A percentile compares a stretch with the other conserved stretches of the same genome.
Evolutionary conservation across 2,113 vertebrate genomes (phyloP).

Genomic region (Dolichotis patagonum): DNA sequence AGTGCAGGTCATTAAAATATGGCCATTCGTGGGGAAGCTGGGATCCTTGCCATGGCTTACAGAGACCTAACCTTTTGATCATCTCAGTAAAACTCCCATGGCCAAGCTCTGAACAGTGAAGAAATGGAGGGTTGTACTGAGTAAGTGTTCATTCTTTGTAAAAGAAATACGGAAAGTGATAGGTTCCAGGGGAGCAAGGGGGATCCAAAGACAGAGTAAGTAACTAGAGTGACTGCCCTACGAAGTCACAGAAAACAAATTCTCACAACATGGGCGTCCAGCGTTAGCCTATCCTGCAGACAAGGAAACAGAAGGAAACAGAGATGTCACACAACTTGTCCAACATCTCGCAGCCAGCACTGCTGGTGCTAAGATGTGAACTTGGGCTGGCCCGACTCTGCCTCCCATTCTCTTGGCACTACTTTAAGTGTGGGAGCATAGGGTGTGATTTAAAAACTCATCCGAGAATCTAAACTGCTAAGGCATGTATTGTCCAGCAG

Average conservation of each 20-base stretch:
- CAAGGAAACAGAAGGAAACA: background rate
- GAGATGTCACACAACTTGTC: background rate
- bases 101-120: background rate
- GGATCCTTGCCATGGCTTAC: background rate
- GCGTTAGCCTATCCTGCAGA: background rate
- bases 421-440: too few species aligned
- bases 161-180: background rate
- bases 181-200: background rate
- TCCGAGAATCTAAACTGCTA: background rate
- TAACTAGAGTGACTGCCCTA: accelerated
- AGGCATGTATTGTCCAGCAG: background rate
- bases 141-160: background rate
- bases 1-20: background rate
- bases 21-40: background rate
- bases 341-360: accelerated
- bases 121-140: background rate
- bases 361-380: background rate
- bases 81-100: background rate
- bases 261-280: background rate
- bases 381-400: background rate
- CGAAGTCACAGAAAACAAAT: background rate
- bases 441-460: background rate
- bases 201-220: background rate
- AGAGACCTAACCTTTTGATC: background rate
- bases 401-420: background rate